phyloP scores from a whole-genome alignment of 92 coral and sea anemone genomes.

The Umimayanthus kanabou region DNA sequence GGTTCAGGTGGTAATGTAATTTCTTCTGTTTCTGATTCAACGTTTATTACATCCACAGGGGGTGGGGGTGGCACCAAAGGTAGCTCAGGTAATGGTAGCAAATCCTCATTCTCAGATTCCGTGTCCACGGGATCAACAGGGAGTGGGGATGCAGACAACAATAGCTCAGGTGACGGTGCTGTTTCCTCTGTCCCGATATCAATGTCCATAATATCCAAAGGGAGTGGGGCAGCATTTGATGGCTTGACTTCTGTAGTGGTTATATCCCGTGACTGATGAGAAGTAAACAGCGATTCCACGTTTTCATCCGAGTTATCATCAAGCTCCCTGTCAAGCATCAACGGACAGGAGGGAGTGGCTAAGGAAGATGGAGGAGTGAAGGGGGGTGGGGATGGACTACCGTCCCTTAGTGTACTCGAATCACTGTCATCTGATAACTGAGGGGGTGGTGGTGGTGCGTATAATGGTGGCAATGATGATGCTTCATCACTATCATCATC shows the following conservation, averaged over 20 bases:
- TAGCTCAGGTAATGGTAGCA: not conserved
- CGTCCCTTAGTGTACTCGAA: conserved; percentile 13
- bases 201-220: not conserved
- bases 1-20: not conserved
- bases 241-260: conserved; percentile 13
- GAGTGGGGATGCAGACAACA: not conserved
- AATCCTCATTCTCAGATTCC: not conserved
- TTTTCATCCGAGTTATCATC: not conserved
- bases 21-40: not conserved
- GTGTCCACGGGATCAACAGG: not conserved
- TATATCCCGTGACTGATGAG: not conserved
- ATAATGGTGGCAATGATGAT: not conserved
- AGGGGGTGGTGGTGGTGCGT: conserved; percentile 23
- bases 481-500: not conserved
- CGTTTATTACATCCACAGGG: conserved; percentile 1
- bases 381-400: conserved; percentile 39
- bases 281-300: not conserved
- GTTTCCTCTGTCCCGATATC: not conserved
- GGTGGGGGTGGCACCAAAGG: conserved; percentile 48
- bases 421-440: conserved; percentile 14
- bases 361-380: conserved; percentile 29
- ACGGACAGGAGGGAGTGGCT: conserved; percentile 1
- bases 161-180: not conserved
- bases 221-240: not conserved
- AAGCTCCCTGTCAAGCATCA: not conserved